A percentile compares a stretch with the other conserved stretches of the same genome.
These are phyloP conservation scores for Oryzias celebensis DNA, from an alignment of 2,113 vertebrate genomes.

Conservation along the genomic window DNA sequence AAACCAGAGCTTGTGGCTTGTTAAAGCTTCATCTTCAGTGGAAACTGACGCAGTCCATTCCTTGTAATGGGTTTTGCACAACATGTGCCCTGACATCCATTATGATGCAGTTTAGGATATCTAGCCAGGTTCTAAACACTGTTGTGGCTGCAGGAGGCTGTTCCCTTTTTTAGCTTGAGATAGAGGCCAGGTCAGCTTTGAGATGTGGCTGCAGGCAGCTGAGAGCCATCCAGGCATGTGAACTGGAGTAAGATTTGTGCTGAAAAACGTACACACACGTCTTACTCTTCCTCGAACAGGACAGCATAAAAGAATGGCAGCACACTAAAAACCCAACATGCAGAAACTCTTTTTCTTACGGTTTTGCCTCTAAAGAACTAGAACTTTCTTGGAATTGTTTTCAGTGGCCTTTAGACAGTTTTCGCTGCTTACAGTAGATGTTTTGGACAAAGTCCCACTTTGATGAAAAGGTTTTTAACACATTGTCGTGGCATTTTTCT, in stretches of 20 bases:
- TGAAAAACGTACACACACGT: conserved; percentile 16
- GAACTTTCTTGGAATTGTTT: too few species aligned
- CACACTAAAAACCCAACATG: background rate
- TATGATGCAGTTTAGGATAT: conserved; percentile 42
- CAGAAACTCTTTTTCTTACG: background rate
- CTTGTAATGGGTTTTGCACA: background rate
- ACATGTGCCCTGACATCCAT: conserved; percentile 33
- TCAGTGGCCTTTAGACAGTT: too few species aligned
- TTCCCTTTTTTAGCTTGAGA: conserved; percentile 68
- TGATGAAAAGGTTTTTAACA: too few species aligned
- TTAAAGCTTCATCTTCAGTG: conserved; percentile 4
- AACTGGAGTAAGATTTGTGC: conserved; percentile 39
- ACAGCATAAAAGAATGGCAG: background rate
- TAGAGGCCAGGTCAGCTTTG: conserved; percentile 45
- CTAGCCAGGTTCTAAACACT: conserved; percentile 53
- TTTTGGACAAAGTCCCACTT: too few species aligned
- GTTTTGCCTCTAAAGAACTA: too few species aligned
- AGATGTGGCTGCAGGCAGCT: conserved; percentile 48
- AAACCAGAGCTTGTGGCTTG: background rate
- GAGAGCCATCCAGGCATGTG: conserved; percentile 53
- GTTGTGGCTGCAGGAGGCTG: conserved; percentile 31
- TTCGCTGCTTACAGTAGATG: too few species aligned
- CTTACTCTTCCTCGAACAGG: conserved; percentile 12
- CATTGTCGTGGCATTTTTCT: too few species aligned
- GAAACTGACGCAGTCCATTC: background rate